Evolutionary conservation across 2,113 vertebrate genomes (phyloP), one percentile per base, ranked within the genome.

Genomic region (Rynchops niger): DNA sequence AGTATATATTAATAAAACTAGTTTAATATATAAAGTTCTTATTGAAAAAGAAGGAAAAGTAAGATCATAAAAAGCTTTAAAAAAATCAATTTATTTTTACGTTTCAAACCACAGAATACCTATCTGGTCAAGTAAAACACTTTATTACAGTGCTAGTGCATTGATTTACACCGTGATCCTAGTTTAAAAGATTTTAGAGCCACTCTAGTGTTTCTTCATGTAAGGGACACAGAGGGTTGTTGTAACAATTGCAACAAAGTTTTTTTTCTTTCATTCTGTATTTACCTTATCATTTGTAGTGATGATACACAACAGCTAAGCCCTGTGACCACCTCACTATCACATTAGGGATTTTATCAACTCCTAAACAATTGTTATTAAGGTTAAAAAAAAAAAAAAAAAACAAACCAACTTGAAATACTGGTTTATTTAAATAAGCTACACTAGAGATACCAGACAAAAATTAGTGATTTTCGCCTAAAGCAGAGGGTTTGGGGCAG

Each of bases 1-100:
- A 76, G 85, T 26, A 53, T 8, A 63, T 53, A 61, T 38, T 76
- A 67, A 67, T 86, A 63, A 77, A 83, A 77, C 69, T 26, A 59
- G 50, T 45, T 84, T 63, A 76, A 86, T 26, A 55, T 8, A 63
- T 53, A 61, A 85, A 91, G 11, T 50, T 56, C 32, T 81, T 74
- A 83, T 56, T 55, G 82, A 92, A 95, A 78, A 90, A 93, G 61
- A 83, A 92, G 81, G 25, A 82, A 93, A 90, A 90, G 47, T 55
- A 88, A 67, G 20, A 92, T 50, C 43, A 86, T 85, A 96, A 94
- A 94, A 94, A 90, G 50, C 53, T 85, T 63, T 78, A 70, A 66
- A 93, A 93, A 92, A 88, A 94, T 71, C 71, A 65, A 94, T 74
- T 86, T 84, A 52, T 95, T 97, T 97, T 95, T 59, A 95, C 63